These are phyloP conservation scores for Eidolon helvum DNA, from an alignment of 2,113 vertebrate genomes.

Conservation along the genomic window DNA sequence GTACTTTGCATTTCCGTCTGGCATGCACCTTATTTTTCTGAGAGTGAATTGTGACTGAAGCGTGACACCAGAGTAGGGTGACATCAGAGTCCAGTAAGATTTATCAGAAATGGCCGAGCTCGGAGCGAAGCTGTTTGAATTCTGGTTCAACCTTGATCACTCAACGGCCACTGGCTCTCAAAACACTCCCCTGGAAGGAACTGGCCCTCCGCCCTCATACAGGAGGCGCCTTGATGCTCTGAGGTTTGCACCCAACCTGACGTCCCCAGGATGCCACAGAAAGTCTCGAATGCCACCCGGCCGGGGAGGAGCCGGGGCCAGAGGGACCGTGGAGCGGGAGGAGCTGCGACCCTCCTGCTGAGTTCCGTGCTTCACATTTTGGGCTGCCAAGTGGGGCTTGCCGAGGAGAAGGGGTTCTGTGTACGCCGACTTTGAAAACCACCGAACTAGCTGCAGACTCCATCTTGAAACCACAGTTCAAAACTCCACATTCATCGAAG, in stretches of 20 bases:
- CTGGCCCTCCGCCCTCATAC: background rate
- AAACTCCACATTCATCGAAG: background rate
- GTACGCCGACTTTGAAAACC: background rate
- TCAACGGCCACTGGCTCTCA: background rate
- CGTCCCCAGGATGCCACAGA: background rate
- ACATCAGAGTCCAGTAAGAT: background rate
- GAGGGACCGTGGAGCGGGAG: too few species aligned
- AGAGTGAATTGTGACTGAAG: background rate
- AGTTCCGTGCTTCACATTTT: background rate
- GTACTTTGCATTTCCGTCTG: background rate
- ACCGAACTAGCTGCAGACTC: background rate
- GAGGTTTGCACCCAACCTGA: background rate
- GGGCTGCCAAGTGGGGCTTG: background rate
- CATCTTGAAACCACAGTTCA: background rate
- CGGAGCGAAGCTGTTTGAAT: background rate
- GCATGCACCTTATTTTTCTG: background rate
- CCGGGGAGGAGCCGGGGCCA: too few species aligned
- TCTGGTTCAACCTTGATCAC: background rate
- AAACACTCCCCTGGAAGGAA: background rate
- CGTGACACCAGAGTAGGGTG: too few species aligned
- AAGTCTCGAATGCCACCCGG: too few species aligned
- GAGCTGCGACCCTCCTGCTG: background rate
- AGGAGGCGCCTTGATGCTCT: background rate
- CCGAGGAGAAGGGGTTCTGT: background rate
- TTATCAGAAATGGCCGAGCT: background rate